phyloP scores from a whole-genome alignment of 2,888 invertebrate species.

The Phyllotreta striolata region DNA sequence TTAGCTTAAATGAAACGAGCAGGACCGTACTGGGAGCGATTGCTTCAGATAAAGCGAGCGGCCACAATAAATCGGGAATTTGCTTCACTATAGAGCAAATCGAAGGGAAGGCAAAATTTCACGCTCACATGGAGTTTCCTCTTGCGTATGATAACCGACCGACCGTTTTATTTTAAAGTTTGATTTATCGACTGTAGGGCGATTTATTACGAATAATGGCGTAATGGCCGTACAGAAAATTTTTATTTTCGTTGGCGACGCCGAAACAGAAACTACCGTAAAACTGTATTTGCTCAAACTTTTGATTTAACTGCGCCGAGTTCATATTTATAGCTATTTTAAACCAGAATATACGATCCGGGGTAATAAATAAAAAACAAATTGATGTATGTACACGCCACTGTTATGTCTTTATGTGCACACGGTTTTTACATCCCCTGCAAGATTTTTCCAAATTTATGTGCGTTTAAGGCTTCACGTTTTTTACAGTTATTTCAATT shows the following conservation, averaged over 20 bases:
- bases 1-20: too few species aligned
- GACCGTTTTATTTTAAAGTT: conserved; percentile 33
- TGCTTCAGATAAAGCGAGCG: too few species aligned
- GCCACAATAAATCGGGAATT: too few species aligned
- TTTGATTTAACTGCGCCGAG: conserved; percentile 7
- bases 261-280: conserved; percentile 17
- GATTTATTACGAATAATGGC: conserved; percentile 33
- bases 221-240: conserved; percentile 19
- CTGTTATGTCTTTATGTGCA: too few species aligned
- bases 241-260: conserved; percentile 21
- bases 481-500: too few species aligned
- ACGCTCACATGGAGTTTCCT: too few species aligned
- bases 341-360: conserved; percentile 1
- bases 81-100: too few species aligned
- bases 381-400: not conserved
- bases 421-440: too few species aligned
- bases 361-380: conserved; percentile 1
- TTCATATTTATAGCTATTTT: conserved; percentile 10
- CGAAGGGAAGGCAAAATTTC: too few species aligned
- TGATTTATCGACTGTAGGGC: conserved; percentile 34
- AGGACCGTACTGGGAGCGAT: too few species aligned
- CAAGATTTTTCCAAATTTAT: too few species aligned
- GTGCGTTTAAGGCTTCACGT: too few species aligned
- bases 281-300: conserved; percentile 11
- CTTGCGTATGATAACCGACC: conserved; percentile 24